Percentiles rank a stretch among this genome's conserved stretches.
These are phyloP conservation scores for Bombus affinis DNA, from an alignment of 1,140 invertebrate species.

Conservation along the genomic window DNA sequence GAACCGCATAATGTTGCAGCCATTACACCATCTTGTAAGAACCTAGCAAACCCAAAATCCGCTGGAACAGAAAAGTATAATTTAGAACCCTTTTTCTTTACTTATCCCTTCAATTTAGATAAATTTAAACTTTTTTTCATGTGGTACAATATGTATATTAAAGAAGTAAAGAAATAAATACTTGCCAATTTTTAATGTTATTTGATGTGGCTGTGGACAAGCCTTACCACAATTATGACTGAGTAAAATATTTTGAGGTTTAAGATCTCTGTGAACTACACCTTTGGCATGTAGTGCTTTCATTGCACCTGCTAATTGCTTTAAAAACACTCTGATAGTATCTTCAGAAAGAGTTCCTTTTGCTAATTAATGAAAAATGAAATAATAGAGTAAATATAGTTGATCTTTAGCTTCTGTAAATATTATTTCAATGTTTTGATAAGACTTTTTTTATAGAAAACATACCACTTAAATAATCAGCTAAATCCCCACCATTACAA, in stretches of 20 bases:
- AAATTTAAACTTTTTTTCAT: background rate
- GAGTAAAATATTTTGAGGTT: conserved; percentile 98
- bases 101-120: background rate
- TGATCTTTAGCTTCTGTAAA: background rate
- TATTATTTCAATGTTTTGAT: background rate
- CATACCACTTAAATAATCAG: conserved; percentile 95
- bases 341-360: conserved; percentile 98
- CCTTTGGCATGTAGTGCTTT: conserved; percentile 97
- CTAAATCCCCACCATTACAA: conserved; percentile 99
- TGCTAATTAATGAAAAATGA: conserved; percentile 79
- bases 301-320: conserved; percentile 98
- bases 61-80: conserved; percentile 85
- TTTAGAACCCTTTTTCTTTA: background rate
- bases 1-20: conserved; percentile 99
- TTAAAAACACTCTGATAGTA: conserved; percentile 96
- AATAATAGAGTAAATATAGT: conserved; percentile 39
- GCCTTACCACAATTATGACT: conserved; percentile 90
- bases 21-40: conserved; percentile 99
- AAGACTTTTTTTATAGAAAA: conserved; percentile 27
- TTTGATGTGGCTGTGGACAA: conserved; percentile 94
- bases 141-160: background rate
- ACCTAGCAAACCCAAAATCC: conserved; percentile 99
- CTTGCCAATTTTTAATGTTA: conserved; percentile 96
- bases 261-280: conserved; percentile 99
- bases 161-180: conserved; percentile 34